Conservation (phyloP, 1,140 invertebrate genomes). For the Macrosteles quadrilineatus region DNA sequence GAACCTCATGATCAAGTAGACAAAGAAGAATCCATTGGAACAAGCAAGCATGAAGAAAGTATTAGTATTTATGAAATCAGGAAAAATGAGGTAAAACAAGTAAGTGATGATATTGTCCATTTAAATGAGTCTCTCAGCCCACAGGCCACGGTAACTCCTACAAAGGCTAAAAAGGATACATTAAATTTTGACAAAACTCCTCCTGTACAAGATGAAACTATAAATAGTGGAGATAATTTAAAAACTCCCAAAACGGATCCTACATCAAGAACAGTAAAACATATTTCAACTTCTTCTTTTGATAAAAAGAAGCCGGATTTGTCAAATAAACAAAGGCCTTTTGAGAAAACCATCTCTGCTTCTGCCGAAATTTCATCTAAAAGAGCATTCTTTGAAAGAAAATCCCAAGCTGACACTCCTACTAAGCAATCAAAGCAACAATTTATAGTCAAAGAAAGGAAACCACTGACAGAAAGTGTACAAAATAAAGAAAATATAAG, state of each 20-base stretch:
- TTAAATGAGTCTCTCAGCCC: neutral
- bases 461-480: slow-evolving; percentile 9
- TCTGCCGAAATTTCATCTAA: slow-evolving; percentile 37
- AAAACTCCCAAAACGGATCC: neutral
- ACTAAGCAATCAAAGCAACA: slow-evolving; percentile 7
- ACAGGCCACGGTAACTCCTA: neutral
- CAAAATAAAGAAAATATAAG: slow-evolving; percentile 11
- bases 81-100: neutral
- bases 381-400: slow-evolving; percentile 41
- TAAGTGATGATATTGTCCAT: neutral
- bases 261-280: neutral
- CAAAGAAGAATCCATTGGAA: neutral
- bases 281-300: neutral
- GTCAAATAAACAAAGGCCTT: neutral
- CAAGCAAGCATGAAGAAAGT: no score
- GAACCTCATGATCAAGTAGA: neutral
- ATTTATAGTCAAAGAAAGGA: neutral
- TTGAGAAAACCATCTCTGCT: slow-evolving; percentile 14
- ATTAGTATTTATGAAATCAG: neutral
- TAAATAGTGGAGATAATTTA: neutral
- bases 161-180: neutral
- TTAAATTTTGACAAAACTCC: neutral
- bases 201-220: neutral
- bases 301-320: neutral
- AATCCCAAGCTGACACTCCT: slow-evolving; percentile 32